Conservation (phyloP, 2,797 vertebrate species). For the Antennarius maculatus region DNA sequence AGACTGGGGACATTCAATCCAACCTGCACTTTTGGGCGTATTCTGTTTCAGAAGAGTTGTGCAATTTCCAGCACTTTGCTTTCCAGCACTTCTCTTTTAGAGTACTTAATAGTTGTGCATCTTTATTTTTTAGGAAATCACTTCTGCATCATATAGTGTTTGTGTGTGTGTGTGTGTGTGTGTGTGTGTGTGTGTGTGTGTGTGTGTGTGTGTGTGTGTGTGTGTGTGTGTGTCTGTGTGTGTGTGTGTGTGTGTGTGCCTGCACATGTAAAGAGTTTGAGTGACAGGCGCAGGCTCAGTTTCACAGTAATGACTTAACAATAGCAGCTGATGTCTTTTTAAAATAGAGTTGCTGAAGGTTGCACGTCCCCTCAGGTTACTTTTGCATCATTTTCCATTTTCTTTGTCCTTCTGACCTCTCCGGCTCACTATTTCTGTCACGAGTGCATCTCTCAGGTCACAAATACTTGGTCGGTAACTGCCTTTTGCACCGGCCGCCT, state of each 20-base stretch:
- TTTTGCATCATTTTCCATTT: slow-evolving; percentile 39
- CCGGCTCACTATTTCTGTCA: slow-evolving; percentile 45
- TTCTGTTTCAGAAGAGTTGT: no score
- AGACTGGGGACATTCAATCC: no score
- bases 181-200: background rate
- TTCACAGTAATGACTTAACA: slow-evolving; percentile 35
- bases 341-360: slow-evolving; percentile 59
- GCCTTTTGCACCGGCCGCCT: slow-evolving; percentile 18
- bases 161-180: no score
- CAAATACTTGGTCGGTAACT: slow-evolving; percentile 31
- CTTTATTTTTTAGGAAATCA: no score
- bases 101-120: no score
- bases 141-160: no score
- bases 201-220: background rate
- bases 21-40: no score
- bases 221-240: no score
- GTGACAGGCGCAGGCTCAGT: slow-evolving; percentile 3
- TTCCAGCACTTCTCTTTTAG: no score
- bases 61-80: no score
- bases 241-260: background rate
- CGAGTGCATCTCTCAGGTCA: slow-evolving; percentile 46
- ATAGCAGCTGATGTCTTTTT: slow-evolving; percentile 52
- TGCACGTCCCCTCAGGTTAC: slow-evolving; percentile 44
- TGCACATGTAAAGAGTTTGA: slow-evolving; percentile 5
- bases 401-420: slow-evolving; percentile 42